These are phyloP conservation scores for Amblyteles armatorius DNA, from an alignment of 2,888 invertebrate genomes.

Conservation along the genomic window DNA sequence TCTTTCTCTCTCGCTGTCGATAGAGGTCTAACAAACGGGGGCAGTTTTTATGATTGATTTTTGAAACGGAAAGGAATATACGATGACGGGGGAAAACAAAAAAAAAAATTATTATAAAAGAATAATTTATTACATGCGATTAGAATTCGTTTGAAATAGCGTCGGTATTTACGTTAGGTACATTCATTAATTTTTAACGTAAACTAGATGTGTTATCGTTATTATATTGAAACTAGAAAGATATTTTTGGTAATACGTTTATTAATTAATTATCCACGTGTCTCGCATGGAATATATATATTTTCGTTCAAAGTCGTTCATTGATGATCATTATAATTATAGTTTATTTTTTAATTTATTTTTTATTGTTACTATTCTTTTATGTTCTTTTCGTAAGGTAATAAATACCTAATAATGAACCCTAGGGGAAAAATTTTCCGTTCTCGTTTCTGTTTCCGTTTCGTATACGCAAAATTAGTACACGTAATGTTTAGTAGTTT, in stretches of 20 bases:
- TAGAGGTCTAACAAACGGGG: slow-evolving; percentile 64
- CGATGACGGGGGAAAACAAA: slow-evolving; percentile 43
- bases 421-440: slow-evolving; percentile 76
- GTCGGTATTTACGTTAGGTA: slow-evolving; percentile 68
- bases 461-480: slow-evolving; percentile 73
- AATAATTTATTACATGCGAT: slow-evolving; percentile 50
- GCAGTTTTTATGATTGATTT: slow-evolving; percentile 35
- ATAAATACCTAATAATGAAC: slow-evolving; percentile 57
- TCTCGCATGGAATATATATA: slow-evolving; percentile 71
- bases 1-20: slow-evolving; percentile 62
- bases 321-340: slow-evolving; percentile 65
- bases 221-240: slow-evolving; percentile 70
- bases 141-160: slow-evolving; percentile 37
- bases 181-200: slow-evolving; percentile 67
- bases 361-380: background rate
- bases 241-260: slow-evolving; percentile 71
- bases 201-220: slow-evolving; percentile 72
- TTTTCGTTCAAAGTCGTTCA: slow-evolving; percentile 66
- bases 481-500: slow-evolving; percentile 41
- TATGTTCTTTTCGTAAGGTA: slow-evolving; percentile 60
- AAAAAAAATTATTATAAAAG: slow-evolving; percentile 42
- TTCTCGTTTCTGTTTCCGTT: slow-evolving; percentile 83
- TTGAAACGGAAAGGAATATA: slow-evolving; percentile 53
- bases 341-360: background rate
- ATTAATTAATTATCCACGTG: slow-evolving; percentile 71